These are phyloP conservation scores for Neoarius graeffei DNA, from an alignment of 2,113 vertebrate species.

Conservation along the genomic window DNA sequence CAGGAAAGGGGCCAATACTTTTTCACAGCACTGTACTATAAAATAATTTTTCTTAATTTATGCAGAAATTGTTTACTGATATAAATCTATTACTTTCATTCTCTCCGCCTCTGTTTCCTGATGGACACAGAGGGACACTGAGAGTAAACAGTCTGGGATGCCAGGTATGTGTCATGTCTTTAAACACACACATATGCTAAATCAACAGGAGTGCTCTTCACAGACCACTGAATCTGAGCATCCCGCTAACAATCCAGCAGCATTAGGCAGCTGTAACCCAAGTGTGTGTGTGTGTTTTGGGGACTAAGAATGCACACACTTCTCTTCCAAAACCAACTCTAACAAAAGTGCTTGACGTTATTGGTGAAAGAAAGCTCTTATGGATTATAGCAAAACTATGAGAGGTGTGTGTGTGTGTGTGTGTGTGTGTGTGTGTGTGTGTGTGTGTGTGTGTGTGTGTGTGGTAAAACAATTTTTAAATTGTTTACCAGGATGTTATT, in stretches of 20 bases:
- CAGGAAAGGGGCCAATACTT: constrained; percentile 39
- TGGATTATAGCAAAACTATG: constrained; percentile 3
- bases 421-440: no score
- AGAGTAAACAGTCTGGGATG: constrained; percentile 18
- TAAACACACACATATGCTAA: constrained; percentile 8
- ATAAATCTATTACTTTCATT: constrained; percentile 3
- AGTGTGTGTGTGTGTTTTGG: not conserved
- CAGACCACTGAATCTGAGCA: not conserved
- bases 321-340: not conserved
- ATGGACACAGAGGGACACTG: not conserved
- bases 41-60: not conserved
- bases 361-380: not conserved
- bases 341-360: not conserved
- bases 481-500: no score
- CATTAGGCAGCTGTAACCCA: constrained; percentile 19
- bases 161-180: constrained; percentile 23
- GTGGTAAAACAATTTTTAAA: not conserved
- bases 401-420: no score
- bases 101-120: not conserved
- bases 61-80: not conserved
- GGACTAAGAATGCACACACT: not conserved
- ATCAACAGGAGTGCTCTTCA: constrained; percentile 22
- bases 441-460: no score
- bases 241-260: constrained; percentile 6
- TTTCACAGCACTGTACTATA: constrained; percentile 6